phyloP scores from a whole-genome alignment of 2,888 invertebrate genomes.

The Nesidiocoris tenuis region DNA sequence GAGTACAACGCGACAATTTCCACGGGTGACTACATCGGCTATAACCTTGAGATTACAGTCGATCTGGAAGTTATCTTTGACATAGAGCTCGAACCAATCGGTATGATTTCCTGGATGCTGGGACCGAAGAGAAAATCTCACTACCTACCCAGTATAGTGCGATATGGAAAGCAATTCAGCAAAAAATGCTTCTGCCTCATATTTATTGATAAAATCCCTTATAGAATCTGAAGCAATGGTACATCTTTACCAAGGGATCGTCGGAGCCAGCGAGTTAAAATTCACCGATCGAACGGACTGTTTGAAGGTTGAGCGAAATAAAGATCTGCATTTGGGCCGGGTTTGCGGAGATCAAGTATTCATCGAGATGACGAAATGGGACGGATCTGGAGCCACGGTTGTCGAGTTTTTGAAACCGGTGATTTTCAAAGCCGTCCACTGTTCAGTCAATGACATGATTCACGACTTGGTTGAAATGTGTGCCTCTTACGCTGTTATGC shows the following conservation, averaged over 20 bases:
- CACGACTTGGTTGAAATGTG: background rate
- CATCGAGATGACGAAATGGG: background rate
- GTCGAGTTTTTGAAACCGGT: background rate
- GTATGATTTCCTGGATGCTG: too few species aligned
- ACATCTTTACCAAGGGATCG: background rate
- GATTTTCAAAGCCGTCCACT: background rate
- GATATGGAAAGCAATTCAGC: too few species aligned
- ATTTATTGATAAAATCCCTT: too few species aligned
- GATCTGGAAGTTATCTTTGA: background rate
- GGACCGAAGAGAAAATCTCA: too few species aligned
- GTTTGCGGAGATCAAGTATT: conserved; percentile 3
- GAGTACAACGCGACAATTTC: background rate
- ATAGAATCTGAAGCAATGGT: too few species aligned
- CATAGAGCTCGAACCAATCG: background rate
- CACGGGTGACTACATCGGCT: background rate
- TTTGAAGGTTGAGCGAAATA: background rate
- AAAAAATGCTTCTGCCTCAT: too few species aligned
- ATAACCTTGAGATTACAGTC: background rate
- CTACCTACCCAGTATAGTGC: too few species aligned
- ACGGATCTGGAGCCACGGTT: background rate
- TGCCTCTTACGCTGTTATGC: background rate
- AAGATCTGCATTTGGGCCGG: background rate
- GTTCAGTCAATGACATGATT: background rate
- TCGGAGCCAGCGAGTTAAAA: background rate
- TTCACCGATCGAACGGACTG: background rate